phyloP scores from a whole-genome alignment of 2,797 vertebrate genomes.

The Chelon auratus region DNA sequence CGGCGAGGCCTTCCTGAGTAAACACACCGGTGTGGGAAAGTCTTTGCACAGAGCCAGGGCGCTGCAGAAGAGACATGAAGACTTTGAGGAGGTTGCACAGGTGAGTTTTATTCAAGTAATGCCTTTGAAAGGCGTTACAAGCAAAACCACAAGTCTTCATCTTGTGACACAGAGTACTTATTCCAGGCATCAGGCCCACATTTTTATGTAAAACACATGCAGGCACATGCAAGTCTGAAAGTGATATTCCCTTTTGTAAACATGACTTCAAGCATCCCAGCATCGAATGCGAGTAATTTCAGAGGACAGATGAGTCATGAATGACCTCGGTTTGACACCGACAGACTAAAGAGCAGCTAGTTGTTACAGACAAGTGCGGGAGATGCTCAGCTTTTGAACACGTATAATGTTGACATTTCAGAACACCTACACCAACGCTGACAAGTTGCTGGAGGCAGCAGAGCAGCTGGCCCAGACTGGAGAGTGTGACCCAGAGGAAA shows the following conservation, averaged over 20 bases:
- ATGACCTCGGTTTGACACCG: background rate
- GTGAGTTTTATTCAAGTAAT: conserved; percentile 72
- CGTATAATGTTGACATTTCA: conserved; percentile 65
- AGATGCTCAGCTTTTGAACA: conserved; percentile 7
- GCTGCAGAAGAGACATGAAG: conserved; percentile 96
- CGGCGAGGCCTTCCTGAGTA: conserved; percentile 96
- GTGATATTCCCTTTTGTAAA: background rate
- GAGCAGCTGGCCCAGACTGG: conserved; percentile 97
- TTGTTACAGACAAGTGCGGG: background rate
- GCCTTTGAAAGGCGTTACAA: background rate
- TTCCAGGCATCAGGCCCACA: background rate
- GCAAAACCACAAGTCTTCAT: background rate
- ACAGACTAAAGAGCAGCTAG: too few relatives aligned
- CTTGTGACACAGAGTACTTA: background rate
- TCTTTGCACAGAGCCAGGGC: conserved; percentile 95
- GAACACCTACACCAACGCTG: conserved; percentile 99
- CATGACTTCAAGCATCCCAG: background rate
- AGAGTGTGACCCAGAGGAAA: conserved; percentile 98
- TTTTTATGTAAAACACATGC: background rate
- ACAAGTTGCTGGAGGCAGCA: conserved; percentile 95
- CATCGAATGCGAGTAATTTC: background rate
- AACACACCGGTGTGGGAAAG: conserved; percentile 96
- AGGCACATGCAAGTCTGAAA: background rate
- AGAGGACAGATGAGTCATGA: background rate
- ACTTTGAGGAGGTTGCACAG: conserved; percentile 98